These are phyloP conservation scores for Chironomus riparius DNA, from an alignment of 2,888 invertebrate species.

Conservation along the genomic window DNA sequence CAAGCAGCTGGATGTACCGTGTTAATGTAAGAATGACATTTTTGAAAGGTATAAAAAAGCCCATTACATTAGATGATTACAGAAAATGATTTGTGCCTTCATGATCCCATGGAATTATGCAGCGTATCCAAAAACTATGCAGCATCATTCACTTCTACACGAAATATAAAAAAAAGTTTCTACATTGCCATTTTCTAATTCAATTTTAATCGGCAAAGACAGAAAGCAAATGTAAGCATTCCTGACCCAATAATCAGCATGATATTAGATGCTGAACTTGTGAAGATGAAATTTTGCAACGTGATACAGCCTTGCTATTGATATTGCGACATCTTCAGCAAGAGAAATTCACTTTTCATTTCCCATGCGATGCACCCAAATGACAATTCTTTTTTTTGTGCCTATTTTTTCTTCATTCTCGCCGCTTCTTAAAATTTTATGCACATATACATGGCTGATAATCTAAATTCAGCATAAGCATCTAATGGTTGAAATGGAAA, in stretches of 20 bases:
- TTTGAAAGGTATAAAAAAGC: too few relatives aligned
- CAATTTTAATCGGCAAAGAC: slow-evolving; percentile 2
- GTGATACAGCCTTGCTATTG: neutral
- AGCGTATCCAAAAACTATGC: neutral
- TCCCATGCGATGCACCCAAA: slow-evolving; percentile 2
- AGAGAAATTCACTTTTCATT: slow-evolving; percentile 12
- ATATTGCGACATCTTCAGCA: neutral
- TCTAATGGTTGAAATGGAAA: neutral
- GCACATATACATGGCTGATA: neutral
- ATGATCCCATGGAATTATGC: neutral
- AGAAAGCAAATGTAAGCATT: slow-evolving; percentile 8
- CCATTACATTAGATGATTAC: too few relatives aligned
- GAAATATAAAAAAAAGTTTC: neutral
- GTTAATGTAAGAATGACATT: neutral
- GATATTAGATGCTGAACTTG: neutral
- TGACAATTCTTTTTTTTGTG: neutral
- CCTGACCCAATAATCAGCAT: slow-evolving; percentile 22
- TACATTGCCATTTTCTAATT: slow-evolving; percentile 21
- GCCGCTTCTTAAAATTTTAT: neutral
- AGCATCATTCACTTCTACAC: neutral
- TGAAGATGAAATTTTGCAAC: neutral
- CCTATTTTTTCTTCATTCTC: too few relatives aligned
- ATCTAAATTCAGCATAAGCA: neutral
- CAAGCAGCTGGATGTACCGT: neutral
- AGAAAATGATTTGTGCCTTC: too few relatives aligned